Evolutionary conservation across 1,140 invertebrate genomes (phyloP).

Genomic region (Periplaneta americana): DNA sequence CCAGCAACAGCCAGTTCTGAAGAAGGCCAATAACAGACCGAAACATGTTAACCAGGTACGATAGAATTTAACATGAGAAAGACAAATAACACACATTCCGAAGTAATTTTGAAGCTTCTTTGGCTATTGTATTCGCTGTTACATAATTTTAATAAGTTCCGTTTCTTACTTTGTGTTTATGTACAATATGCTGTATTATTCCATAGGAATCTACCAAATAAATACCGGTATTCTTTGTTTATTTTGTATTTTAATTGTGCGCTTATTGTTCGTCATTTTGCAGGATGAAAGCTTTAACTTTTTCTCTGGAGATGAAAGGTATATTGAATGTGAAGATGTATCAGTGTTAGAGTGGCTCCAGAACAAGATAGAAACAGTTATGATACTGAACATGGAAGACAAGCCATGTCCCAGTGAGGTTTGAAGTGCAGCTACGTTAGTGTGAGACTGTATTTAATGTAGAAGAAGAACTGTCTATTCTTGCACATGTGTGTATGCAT

Average conservation of each 20-base stretch:
- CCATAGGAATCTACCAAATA: not conserved
- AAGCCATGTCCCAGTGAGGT: conserved; percentile 37
- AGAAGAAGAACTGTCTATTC: not conserved
- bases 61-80: no score
- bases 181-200: no score
- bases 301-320: conserved; percentile 51
- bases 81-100: no score
- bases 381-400: conserved; percentile 62
- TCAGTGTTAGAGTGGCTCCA: conserved; percentile 63
- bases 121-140: no score
- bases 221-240: not conserved
- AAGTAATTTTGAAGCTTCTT: no score
- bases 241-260: not conserved
- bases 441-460: no score
- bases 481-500: not conserved
- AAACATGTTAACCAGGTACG: no score
- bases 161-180: no score
- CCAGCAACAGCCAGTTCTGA: no score
- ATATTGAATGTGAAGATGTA: conserved; percentile 54
- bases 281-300: conserved; percentile 38
- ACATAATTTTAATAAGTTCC: no score
- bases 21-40: no score
- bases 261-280: conserved; percentile 13
- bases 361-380: conserved; percentile 64
- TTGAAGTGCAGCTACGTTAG: not conserved